Conservation (phyloP, 2,888 invertebrate genomes). For the Agrochola circellaris region DNA sequence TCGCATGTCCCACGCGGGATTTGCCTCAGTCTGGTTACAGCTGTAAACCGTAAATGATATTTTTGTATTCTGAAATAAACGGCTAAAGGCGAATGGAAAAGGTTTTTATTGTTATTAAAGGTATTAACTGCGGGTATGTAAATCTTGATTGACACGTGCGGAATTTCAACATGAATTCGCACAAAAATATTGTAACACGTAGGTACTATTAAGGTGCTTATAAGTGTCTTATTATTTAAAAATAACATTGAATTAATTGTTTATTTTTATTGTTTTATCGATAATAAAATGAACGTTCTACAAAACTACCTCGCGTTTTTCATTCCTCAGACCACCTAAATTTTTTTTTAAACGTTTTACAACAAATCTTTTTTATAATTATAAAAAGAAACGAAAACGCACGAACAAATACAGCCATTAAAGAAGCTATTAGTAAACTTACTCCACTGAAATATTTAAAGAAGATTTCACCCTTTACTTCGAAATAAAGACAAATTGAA, state of each 20-base stretch:
- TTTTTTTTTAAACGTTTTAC: too few species aligned
- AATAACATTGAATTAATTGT: neutral
- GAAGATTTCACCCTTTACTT: conserved; percentile 63
- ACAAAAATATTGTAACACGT: neutral
- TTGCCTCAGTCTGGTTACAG: neutral
- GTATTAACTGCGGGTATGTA: neutral
- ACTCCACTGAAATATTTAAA: conserved; percentile 54
- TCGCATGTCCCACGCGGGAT: neutral
- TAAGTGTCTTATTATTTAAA: neutral
- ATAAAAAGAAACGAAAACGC: neutral
- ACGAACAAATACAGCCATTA: conserved; percentile 39
- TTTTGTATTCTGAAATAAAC: neutral
- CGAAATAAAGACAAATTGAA: conserved; percentile 31
- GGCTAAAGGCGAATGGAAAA: neutral
- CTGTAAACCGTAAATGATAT: neutral
- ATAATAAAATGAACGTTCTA: conserved; percentile 3
- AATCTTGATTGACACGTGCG: neutral
- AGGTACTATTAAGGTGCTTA: neutral
- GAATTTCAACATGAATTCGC: neutral
- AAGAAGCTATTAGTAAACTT: conserved; percentile 15
- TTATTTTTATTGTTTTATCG: too few species aligned
- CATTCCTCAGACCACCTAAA: neutral
- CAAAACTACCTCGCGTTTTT: neutral
- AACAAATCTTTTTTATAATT: too few species aligned
- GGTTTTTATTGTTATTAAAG: neutral